Evolutionary conservation across 2,888 invertebrate genomes (phyloP), one percentile per base, ranked within the genome.

Genomic region (Cloeon dipterum): DNA sequence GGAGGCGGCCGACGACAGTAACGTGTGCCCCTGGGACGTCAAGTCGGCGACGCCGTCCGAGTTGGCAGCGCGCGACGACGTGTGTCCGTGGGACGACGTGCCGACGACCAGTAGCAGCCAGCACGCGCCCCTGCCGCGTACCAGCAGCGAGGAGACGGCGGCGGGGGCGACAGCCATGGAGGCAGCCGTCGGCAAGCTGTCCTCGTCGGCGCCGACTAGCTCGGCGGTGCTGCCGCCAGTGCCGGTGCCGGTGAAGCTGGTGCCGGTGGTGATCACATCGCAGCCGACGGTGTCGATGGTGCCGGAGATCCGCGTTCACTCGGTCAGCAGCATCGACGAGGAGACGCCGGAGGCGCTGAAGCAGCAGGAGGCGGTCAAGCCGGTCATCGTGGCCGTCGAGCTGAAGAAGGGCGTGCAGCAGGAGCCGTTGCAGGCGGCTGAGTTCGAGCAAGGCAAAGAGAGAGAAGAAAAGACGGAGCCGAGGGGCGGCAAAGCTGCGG

Each of bases 1-100:
- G 46, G 64, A 66, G 55, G 40, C 34, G 19, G 32, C 40, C 25
- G 37, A 39, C 20, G 42, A 41, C 20, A 44, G 44, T 23, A 46
- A 49, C 39, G 43, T 47, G 4, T 47, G 47, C 39, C 47, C 47
- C 2, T 47, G 47, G 47, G 47, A 47, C 26, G 35, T 42, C 17
- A 42, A 40, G 13, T 44, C 42, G 14, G 39, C 44, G 25, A 34
- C 44, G 35, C 35, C 18, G 32, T 19, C 26, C 29, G 37, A 17
- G 25, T 41, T 34, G 8, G 13, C 36, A n/a, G 26, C 34, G 10
- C 18, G 20, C n/a, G 29, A 43, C 19, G 66, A 66, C 46, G 62
- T 68, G 20, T 69, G 68, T 47, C 68, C 68, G 10, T 69, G 68
- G 68, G 68, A 62, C 42, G 29, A 29, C 5, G 29, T 13, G 16